Percentiles rank a stretch among this genome's conserved stretches.
These are phyloP conservation scores for Eunapius fragilis DNA, from an alignment of 37 sponge, comb jelly and placozoan species.

Conservation along the genomic window DNA sequence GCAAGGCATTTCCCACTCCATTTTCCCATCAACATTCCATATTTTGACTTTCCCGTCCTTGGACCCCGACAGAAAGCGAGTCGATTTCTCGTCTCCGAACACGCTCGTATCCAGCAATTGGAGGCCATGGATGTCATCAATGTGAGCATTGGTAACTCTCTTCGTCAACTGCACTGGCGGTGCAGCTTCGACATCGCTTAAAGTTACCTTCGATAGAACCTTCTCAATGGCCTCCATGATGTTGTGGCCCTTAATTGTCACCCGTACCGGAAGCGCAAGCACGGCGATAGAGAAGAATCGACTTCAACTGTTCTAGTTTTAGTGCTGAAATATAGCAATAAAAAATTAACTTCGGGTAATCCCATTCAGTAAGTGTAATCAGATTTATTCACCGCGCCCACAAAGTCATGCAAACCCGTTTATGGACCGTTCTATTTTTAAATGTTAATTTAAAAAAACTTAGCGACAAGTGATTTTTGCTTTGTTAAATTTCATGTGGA, in stretches of 20 bases:
- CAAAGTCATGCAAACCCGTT: no score
- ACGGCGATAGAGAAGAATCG: no score
- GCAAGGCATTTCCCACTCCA: not conserved
- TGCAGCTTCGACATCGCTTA: not conserved
- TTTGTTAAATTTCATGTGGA: not conserved
- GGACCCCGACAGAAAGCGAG: not conserved
- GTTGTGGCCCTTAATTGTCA: no score
- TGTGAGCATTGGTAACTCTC: not conserved
- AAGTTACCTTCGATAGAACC: not conserved
- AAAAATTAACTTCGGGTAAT: no score
- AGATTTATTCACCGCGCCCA: no score
- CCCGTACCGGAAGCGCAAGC: no score
- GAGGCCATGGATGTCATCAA: not conserved
- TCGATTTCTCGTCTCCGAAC: not conserved
- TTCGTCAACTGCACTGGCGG: not conserved
- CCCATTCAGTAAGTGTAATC: no score
- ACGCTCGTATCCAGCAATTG: not conserved
- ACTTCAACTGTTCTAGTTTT: no score
- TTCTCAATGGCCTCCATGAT: not conserved
- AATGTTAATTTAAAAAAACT: no score
- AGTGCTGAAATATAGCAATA: no score
- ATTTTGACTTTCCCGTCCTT: not conserved
- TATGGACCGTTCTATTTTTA: no score
- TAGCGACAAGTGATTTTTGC: no score
- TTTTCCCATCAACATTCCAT: not conserved